Evolutionary conservation across 2,797 vertebrate genomes (phyloP).

Genomic region (Phylloscopus collybita): DNA sequence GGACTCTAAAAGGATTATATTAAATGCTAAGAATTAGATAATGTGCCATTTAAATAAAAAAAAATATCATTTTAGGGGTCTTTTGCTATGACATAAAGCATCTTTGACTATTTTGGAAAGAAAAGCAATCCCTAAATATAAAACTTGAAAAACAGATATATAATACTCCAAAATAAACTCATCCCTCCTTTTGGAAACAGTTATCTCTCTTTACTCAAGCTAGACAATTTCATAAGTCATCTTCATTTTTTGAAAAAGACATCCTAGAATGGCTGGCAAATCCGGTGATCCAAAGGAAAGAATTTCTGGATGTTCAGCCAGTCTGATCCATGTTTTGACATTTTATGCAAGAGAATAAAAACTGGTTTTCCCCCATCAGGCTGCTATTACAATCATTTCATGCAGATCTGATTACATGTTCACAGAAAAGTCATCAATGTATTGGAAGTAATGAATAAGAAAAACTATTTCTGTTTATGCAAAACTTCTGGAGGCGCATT

Average conservation of each 20-base stretch:
- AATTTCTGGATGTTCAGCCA: slow-evolving; percentile 67
- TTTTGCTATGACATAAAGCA: background rate
- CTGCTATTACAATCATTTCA: slow-evolving; percentile 23
- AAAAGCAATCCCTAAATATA: background rate
- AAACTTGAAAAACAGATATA: slow-evolving; percentile 4
- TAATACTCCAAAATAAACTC: slow-evolving; percentile 20
- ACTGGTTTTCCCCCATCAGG: background rate
- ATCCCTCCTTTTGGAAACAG: background rate
- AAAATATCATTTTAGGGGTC: background rate
- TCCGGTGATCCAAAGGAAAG: slow-evolving; percentile 16
- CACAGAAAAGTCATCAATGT: slow-evolving; percentile 25
- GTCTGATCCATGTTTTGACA: slow-evolving; percentile 41
- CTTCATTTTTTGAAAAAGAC: slow-evolving; percentile 32
- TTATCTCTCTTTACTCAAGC: background rate
- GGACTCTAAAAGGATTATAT: background rate
- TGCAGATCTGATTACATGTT: background rate
- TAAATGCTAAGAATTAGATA: slow-evolving; percentile 23
- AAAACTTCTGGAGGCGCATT: background rate
- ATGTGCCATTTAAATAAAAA: background rate
- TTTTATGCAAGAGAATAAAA: slow-evolving; percentile 43
- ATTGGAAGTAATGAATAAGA: background rate
- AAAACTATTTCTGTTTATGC: background rate
- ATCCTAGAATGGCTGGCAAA: slow-evolving; percentile 52
- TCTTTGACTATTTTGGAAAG: background rate
- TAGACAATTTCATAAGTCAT: background rate